phyloP scores from a whole-genome alignment of 2,113 vertebrate genomes.

The Oceanites oceanicus region DNA sequence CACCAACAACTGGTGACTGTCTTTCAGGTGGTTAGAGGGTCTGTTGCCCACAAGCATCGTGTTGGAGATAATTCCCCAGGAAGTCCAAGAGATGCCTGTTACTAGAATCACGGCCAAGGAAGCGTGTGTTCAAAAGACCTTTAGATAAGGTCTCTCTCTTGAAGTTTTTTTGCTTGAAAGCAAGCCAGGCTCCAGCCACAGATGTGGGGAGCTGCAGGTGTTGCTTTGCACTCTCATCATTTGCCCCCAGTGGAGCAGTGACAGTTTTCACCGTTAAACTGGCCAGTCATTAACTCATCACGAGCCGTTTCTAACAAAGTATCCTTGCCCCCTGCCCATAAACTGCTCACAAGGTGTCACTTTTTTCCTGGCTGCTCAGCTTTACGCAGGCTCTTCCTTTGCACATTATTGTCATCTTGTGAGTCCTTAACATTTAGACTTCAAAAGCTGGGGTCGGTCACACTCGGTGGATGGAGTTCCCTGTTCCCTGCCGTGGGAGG shows the following conservation, averaged over 20 bases:
- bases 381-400: background rate
- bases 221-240: background rate
- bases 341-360: background rate
- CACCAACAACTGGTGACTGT: background rate
- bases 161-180: background rate
- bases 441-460: fast-evolving
- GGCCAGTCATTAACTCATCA: background rate
- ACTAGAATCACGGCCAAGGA: background rate
- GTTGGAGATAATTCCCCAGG: background rate
- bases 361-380: background rate
- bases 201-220: background rate
- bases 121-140: background rate
- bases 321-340: background rate
- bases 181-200: background rate
- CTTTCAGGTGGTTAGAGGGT: background rate
- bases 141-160: background rate
- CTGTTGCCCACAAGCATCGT: background rate
- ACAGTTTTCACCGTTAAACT: background rate
- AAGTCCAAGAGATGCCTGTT: background rate
- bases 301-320: background rate
- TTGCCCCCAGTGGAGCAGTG: background rate
- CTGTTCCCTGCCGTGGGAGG: background rate
- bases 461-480: fast-evolving
- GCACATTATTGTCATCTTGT: fast-evolving
- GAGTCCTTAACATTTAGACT: background rate